phyloP scores from a whole-genome alignment of 2,797 vertebrate genomes.

The Notoglanidium macrostoma region DNA sequence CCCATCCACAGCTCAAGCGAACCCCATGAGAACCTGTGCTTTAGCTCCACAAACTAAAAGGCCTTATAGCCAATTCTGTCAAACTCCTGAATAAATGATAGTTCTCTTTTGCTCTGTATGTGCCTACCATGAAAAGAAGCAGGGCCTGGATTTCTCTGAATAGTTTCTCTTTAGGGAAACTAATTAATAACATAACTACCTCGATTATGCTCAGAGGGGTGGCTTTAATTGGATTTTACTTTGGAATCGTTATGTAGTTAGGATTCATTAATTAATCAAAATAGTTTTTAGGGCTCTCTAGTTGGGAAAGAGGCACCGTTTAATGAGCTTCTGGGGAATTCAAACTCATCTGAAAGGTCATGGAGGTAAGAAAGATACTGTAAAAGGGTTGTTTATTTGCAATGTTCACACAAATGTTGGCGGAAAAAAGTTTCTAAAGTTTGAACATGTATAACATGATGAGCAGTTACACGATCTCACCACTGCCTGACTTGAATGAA shows the following conservation, averaged over 20 bases:
- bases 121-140: conserved; percentile 70
- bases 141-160: conserved; percentile 69
- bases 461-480: background rate
- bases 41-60: conserved; percentile 1
- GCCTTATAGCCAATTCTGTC: background rate
- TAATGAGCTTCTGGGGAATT: conserved; percentile 70
- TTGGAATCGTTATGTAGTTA: conserved; percentile 75
- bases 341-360: conserved; percentile 47
- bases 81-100: conserved; percentile 70
- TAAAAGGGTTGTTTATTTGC: conserved; percentile 16
- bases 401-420: background rate
- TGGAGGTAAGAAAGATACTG: conserved; percentile 7
- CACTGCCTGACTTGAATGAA: background rate
- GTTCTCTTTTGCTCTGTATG: conserved; percentile 71
- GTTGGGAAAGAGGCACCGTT: conserved; percentile 67
- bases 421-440: background rate
- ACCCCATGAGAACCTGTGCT: background rate
- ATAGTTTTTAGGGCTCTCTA: conserved; percentile 72
- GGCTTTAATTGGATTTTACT: conserved; percentile 75
- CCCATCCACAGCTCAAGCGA: background rate
- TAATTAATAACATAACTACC: conserved; percentile 73
- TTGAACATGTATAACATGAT: background rate
- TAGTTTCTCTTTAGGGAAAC: conserved; percentile 69
- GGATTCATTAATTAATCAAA: conserved; percentile 73
- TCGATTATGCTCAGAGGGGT: conserved; percentile 70